Conservation (phyloP, 1,140 invertebrate species). For the Hestina assimilis region DNA sequence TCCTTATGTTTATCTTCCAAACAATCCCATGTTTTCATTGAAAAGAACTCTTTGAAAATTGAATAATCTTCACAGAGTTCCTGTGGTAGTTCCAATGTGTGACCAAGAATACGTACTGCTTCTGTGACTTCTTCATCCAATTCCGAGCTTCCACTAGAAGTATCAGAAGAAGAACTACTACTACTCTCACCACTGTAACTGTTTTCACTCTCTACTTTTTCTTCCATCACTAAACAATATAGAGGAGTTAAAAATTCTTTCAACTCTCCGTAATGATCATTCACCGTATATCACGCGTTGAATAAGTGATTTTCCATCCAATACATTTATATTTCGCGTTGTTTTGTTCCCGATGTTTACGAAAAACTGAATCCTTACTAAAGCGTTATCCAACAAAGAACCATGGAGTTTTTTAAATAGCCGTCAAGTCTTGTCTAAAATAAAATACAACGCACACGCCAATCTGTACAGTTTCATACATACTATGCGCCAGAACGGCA, state of each 20-base stretch:
- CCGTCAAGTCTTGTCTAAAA: constrained; percentile 75
- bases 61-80: constrained; percentile 81
- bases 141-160: constrained; percentile 65
- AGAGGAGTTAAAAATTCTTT: constrained; percentile 19
- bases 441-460: constrained; percentile 75
- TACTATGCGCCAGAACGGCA: constrained; percentile 76
- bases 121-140: constrained; percentile 79
- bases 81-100: constrained; percentile 80
- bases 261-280: constrained; percentile 19
- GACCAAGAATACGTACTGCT: constrained; percentile 72
- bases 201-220: constrained; percentile 70
- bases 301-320: constrained; percentile 44
- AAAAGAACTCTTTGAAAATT: constrained; percentile 83
- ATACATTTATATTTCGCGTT: constrained; percentile 60
- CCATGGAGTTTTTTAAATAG: constrained; percentile 68
- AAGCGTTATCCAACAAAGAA: constrained; percentile 50
- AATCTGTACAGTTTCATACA: constrained; percentile 72
- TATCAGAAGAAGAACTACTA: constrained; percentile 63
- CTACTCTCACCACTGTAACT: constrained; percentile 65
- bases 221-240: constrained; percentile 43
- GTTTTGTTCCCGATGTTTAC: constrained; percentile 69
- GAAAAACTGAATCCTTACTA: constrained; percentile 59
- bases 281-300: constrained; percentile 26
- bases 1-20: constrained; percentile 81
- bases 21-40: constrained; percentile 81